phyloP scores from a whole-genome alignment of 2,888 invertebrate species.

The Stenurella melanura region DNA sequence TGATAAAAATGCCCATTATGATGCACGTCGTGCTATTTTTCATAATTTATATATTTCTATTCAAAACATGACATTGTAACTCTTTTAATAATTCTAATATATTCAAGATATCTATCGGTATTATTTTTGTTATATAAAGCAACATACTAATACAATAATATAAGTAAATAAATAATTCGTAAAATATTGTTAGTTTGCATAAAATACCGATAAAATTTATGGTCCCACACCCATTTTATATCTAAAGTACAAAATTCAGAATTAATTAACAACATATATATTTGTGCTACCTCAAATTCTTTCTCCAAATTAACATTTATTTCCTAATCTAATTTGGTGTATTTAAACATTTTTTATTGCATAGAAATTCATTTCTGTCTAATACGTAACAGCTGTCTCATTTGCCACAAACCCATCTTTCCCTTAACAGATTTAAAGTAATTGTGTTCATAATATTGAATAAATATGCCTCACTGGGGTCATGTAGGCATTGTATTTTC shows the following conservation, averaged over 20 bases:
- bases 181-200: slow-evolving; percentile 34
- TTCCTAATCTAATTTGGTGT: slow-evolving; percentile 33
- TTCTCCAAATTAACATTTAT: slow-evolving; percentile 32
- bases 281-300: slow-evolving; percentile 39
- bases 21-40: slow-evolving; percentile 56
- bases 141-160: slow-evolving; percentile 25
- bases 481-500: slow-evolving; percentile 62
- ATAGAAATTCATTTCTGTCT: not conserved
- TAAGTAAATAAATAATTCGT: slow-evolving; percentile 33
- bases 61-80: slow-evolving; percentile 54
- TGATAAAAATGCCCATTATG: slow-evolving; percentile 48
- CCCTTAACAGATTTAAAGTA: slow-evolving; percentile 54
- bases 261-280: slow-evolving; percentile 45
- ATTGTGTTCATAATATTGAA: slow-evolving; percentile 67
- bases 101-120: slow-evolving; percentile 57
- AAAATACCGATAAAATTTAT: slow-evolving; percentile 26
- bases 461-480: slow-evolving; percentile 67
- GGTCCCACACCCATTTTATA: slow-evolving; percentile 30
- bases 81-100: slow-evolving; percentile 52
- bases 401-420: slow-evolving; percentile 36
- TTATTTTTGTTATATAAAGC: slow-evolving; percentile 38
- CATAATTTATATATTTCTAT: slow-evolving; percentile 65
- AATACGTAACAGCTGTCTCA: slow-evolving; percentile 20
- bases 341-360: not conserved
- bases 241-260: slow-evolving; percentile 34